Evolutionary conservation across 2,888 invertebrate species (phyloP), one percentile per base, ranked within the genome.

Genomic region (Cheilosia scutellata): DNA sequence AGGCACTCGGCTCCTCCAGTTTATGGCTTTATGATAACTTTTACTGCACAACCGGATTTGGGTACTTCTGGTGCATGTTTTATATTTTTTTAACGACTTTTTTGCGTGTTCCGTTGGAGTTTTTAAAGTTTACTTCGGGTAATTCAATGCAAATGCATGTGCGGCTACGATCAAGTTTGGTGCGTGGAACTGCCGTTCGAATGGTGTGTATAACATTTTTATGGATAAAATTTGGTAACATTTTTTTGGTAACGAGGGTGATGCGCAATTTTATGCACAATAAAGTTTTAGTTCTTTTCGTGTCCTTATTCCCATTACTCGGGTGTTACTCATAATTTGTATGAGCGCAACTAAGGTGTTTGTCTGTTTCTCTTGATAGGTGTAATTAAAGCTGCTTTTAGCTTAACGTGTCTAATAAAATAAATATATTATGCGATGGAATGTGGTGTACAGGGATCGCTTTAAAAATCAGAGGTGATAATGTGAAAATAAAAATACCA

Each of bases 11-110:
- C 68, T 62, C 16, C 33, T 37, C 55, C 31, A 60, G 25, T 78
- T 78, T 78, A 78, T 71, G 63, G 57, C 55, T 71, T 71, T 57
- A 63, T 78, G 65, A 71, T 70, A 63, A 71, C 78, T 70, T 65
- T 78, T 63, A 78, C 62, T 57, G 65, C 57, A 65, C 33, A 53
- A 44, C n/a, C 25, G 44, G 25, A 71, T 49, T 70, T 49, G 57
- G 57, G 57, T 62, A 4, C 33, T 53, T 68, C 29, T 29, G 55
- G 25, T 62, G 63, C 42, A 65, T 70, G 71, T 49, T 63, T 71
- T 63, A 58, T 57, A 71, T 55, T 11, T 63, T 63, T 55, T 71
- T 65, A 71, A 78, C 71, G 71, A 71, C 51, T 51, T 63, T 71
- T 71, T 78, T 78, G 77, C 70, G 70, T 70, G 70, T 63, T 20